Evolutionary conservation across 2,113 vertebrate species (phyloP), one percentile per base, ranked within the genome.

Genomic region (Phycodurus eques): DNA sequence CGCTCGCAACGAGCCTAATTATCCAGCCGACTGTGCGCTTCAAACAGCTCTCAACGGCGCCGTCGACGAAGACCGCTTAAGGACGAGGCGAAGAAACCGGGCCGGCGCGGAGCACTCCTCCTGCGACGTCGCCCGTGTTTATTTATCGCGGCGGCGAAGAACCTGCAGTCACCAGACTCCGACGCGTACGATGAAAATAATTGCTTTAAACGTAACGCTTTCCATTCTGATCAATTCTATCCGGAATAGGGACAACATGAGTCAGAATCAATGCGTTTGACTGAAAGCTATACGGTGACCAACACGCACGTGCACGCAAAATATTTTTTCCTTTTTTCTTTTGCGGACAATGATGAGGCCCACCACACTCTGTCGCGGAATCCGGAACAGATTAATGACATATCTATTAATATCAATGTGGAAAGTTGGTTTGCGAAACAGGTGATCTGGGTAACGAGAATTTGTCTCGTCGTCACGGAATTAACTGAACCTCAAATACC

Each of bases 1-100:
- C 56, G 35, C 78, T 72, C 80, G 70, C 83, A 80, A 82, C 80
- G 77, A 83, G 76, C 74, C 79, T 92, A 92, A 93, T 92, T 92
- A 92, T 88, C 90, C 64, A 61, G 87, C 68, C 82, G 85, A 85
- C 81, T 86, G 71, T 77, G 71, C 76, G 84, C 85, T 90, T 92
- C 88, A 89, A 87, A 89, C 69, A 54, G 70, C 77, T 59, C 27
- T 53, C 19, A 33, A 42, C 44, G 3, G 2, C 14, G 8, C 8
- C 20, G 43, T 13, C 66, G n/a, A 5, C 72, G 68, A 79, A 70
- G 64, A 71, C 68, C 75, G 35, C 75, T 78, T 82, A 82, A 63
- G 62, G 80, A 72, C 67, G 67, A 63, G 46, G 11, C 84, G 82
- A 88, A 78, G 80, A 85, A 83, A 85, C 78, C 60, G 44, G 84